Evolutionary conservation across 2,113 vertebrate species (phyloP), one percentile per base, ranked within the genome.

Genomic region (Chaenocephalus aceratus): DNA sequence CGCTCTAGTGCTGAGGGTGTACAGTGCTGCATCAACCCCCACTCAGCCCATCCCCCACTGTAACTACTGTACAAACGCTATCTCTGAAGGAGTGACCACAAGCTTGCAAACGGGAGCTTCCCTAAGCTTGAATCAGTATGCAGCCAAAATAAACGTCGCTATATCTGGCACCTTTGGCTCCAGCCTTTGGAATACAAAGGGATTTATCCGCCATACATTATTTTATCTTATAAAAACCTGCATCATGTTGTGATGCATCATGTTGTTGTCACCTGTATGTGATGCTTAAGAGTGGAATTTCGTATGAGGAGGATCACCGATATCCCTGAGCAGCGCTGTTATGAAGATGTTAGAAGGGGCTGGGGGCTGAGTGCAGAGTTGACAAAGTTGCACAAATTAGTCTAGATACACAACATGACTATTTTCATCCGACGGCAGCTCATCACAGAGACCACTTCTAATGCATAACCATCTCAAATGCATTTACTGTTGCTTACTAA

Each of bases 21-120:
- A 72, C 67, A 84, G 74, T 77, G 71, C 78, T 83, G 86, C 86
- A 91, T 89, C 82, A 86, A 87, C 82, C 82, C 77, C 75, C 81
- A 81, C 75, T 77, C 57, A 26, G 52, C 90, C 90, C 89, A 89
- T 88, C 91, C 89, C 88, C 91, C 90, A 89, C 88, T 62, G 36
- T 11, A 73, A 77, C 79, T 89, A 86, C 79, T 88, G 80, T 83
- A 87, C 78, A 83, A 73, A 85, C 69, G 78, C 65, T 34, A 86
- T 83, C 77, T 77, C 61, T 64, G 58, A 62, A 80, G 45, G 60
- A 70, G 67, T 76, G 83, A 76, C 79, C 72, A 83, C 70, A 58
- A 51, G 75, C 84, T 60, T 9, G 12, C 36, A 81, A 83, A 76
- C n/a, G 75, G 71, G 46, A 77, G 60, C 69, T 75, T 72, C 23